Percentiles rank a stretch among this genome's conserved stretches.
phyloP scores from a whole-genome alignment of 2,113 vertebrate genomes.

The Psammodynastes pulverulentus region DNA sequence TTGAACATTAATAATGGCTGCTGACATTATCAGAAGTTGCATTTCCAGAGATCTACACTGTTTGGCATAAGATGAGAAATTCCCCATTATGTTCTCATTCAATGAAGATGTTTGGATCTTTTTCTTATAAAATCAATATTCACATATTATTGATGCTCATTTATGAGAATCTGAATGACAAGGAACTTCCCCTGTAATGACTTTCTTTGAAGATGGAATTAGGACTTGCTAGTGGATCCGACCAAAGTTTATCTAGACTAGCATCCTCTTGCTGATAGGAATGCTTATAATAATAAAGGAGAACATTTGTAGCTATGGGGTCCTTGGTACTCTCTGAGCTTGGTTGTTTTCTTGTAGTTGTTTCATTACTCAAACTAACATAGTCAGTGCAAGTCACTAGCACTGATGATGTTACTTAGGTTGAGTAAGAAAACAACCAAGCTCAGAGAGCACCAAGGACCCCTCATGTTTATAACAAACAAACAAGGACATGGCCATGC shows the following conservation, averaged over 20 bases:
- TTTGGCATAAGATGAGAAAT: background rate
- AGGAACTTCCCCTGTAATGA: background rate
- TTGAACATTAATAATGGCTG: background rate
- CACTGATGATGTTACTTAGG: background rate
- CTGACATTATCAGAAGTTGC: background rate
- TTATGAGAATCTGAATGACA: background rate
- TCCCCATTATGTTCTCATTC: background rate
- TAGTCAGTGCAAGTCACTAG: background rate
- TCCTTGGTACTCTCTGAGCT: background rate
- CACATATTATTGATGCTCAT: background rate
- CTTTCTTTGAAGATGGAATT: background rate
- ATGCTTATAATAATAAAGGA: background rate
- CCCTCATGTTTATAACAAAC: background rate
- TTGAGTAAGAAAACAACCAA: background rate
- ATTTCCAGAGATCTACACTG: background rate
- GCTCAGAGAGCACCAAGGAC: too few species aligned
- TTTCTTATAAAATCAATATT: background rate
- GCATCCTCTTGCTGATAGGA: background rate
- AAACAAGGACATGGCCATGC: background rate
- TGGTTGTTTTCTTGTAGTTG: background rate
- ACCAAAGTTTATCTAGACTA: background rate
- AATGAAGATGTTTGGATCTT: background rate
- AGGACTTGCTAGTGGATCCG: background rate
- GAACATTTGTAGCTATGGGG: background rate
- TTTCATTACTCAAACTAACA: background rate